Evolutionary conservation across 2,888 invertebrate species (phyloP).

Genomic region (Teleiodes luculella): DNA sequence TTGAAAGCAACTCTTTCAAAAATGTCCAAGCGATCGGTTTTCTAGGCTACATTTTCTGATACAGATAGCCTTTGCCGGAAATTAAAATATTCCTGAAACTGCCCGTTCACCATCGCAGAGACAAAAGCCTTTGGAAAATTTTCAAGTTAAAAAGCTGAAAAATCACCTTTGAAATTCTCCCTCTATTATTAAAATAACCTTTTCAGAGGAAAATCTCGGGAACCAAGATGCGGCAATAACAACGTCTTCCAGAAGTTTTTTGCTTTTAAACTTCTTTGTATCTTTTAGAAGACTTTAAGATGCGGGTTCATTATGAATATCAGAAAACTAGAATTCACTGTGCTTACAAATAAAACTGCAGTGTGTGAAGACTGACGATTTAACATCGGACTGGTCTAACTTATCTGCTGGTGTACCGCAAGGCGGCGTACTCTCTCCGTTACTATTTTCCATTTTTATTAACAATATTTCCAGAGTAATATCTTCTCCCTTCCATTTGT

Average conservation of each 20-base stretch:
- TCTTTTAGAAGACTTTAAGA: background rate
- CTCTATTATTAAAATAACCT: constrained; percentile 4
- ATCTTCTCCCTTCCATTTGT: too few species aligned
- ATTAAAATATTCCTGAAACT: constrained; percentile 40
- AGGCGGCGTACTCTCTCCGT: too few species aligned
- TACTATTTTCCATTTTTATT: too few species aligned
- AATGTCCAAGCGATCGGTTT: constrained; percentile 7
- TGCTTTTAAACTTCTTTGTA: background rate
- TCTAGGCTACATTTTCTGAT: constrained; percentile 23
- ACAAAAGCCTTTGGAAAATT: constrained; percentile 13
- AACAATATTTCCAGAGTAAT: too few species aligned
- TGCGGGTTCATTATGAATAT: too few species aligned
- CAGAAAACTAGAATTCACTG: background rate
- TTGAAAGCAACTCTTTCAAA: background rate
- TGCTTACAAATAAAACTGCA: too few species aligned
- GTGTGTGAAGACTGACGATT: too few species aligned
- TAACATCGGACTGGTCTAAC: too few species aligned
- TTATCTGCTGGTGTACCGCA: too few species aligned
- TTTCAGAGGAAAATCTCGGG: background rate
- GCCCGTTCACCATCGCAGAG: constrained; percentile 9
- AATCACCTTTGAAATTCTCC: constrained; percentile 9
- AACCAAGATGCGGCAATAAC: constrained; percentile 3
- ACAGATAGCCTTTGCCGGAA: constrained; percentile 31
- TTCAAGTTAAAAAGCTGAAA: constrained; percentile 9
- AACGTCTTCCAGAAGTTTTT: constrained; percentile 1